Evolutionary conservation across 2,797 vertebrate genomes (phyloP), one percentile per base, ranked within the genome.

Genomic region (Lophius americanus): DNA sequence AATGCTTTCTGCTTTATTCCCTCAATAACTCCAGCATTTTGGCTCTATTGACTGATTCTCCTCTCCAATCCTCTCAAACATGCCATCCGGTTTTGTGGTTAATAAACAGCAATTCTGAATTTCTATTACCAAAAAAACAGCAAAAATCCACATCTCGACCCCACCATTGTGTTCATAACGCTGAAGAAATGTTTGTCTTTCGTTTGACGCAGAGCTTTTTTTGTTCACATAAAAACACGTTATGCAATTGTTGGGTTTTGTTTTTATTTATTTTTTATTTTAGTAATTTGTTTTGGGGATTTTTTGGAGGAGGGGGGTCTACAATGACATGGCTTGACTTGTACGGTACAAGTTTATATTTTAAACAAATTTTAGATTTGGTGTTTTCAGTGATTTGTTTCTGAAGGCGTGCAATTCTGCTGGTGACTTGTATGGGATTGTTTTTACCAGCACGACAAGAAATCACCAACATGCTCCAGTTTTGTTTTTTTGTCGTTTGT

Each of bases 341-440:
- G 23, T 23, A 23, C 23, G 23, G 23, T 1, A 23, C 23, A 23
- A 23, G 23, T 23, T 23, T 23, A 1, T 23, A 23, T 23, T 23
- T 23, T 23, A 23, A 23, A 23, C 23, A 23, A 23, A 23, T 23
- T 23, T 23, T 23, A 23, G 23, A 23, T 23, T 23, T 23, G 23
- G 23, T 23, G 23, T 23, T 23, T 23, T 23, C 23, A 23, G 23
- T 23, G 23, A 23, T 23, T 23, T 23, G 23, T 23, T 23, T 23
- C 23, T 23, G 23, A 42, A 23, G 55, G 76, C 73, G 49, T 56
- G 57, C 44, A 3, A 49, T 70, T 56, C 70, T 65, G 41, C 64
- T 42, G 49, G 37, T n/a, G 48, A 59, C 57, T 52, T 82, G 85
- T 78, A 78, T 51, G 73, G 46, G 70, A 60, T 74, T 56, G 46